phyloP scores from a whole-genome alignment of 2,888 invertebrate species.

The Ectemnius cavifrons region DNA sequence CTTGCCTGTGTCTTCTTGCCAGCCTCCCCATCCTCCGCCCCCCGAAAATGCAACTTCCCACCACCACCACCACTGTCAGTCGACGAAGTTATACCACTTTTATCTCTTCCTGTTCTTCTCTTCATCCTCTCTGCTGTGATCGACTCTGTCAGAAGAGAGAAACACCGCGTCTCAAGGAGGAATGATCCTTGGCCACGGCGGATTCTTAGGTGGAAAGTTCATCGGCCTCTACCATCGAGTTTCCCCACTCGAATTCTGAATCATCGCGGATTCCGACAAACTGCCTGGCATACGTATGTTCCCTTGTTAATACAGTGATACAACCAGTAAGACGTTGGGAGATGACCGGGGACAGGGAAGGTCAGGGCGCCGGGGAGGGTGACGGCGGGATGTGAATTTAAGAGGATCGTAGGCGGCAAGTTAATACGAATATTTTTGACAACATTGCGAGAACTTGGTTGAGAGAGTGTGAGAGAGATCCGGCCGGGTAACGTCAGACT shows the following conservation, averaged over 20 bases:
- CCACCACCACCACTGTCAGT: no score
- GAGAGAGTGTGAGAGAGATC: slow-evolving; percentile 22
- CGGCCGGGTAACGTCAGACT: slow-evolving; percentile 44
- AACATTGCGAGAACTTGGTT: slow-evolving; percentile 47
- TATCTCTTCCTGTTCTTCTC: no score
- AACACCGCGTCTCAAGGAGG: not conserved
- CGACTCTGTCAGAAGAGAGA: not conserved
- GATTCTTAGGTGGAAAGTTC: no score
- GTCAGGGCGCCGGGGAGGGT: no score
- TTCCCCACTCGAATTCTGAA: slow-evolving; percentile 6
- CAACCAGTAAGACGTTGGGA: no score
- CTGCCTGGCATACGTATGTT: no score
- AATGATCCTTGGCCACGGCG: not conserved
- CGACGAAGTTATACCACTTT: not conserved
- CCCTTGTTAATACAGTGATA: no score
- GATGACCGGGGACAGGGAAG: no score
- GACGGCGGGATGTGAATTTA: slow-evolving; percentile 31
- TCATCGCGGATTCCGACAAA: slow-evolving; percentile 2
- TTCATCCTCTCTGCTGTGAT: not conserved
- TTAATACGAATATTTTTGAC: slow-evolving; percentile 52
- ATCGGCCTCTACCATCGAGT: not conserved
- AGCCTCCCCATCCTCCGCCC: no score
- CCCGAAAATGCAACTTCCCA: not conserved
- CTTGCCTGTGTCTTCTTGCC: no score
- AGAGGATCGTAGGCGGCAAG: slow-evolving; percentile 43